Evolutionary conservation across 2,113 vertebrate species (phyloP).

Genomic region (Takifugu flavidus): DNA sequence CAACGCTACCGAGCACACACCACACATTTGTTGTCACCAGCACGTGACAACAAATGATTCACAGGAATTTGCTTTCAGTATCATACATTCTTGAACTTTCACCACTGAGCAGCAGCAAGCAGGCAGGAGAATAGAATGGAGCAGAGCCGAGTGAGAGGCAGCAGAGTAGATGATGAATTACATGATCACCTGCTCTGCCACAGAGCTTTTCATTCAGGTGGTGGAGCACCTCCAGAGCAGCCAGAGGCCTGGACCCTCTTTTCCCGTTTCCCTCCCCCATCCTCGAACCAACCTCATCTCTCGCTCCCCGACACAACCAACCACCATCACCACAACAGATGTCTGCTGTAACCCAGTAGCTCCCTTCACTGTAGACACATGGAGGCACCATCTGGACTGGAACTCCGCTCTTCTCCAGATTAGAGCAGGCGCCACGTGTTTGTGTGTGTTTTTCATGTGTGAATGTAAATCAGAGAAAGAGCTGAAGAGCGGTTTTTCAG

Average conservation of each 20-base stretch:
- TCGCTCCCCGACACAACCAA: slow-evolving; percentile 61
- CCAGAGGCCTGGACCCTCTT: slow-evolving; percentile 44
- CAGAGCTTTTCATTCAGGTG: slow-evolving; percentile 71
- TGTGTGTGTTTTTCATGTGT: slow-evolving; percentile 28
- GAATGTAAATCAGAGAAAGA: slow-evolving; percentile 6
- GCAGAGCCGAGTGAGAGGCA: slow-evolving; percentile 37
- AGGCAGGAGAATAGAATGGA: slow-evolving; percentile 28
- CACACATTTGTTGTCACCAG: slow-evolving; percentile 4
- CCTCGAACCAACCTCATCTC: slow-evolving; percentile 41
- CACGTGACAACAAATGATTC: slow-evolving; percentile 14
- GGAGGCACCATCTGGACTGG: slow-evolving; percentile 79
- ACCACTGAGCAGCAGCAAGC: slow-evolving; percentile 40
- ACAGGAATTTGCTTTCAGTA: slow-evolving; percentile 15
- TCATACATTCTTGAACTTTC: slow-evolving; percentile 24
- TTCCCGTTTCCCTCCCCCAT: slow-evolving; percentile 10
- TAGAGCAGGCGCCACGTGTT: slow-evolving; percentile 49
- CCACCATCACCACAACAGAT: slow-evolving; percentile 78
- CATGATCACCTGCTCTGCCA: slow-evolving; percentile 70
- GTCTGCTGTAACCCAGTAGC: slow-evolving; percentile 82
- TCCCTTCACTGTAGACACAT: slow-evolving; percentile 80
- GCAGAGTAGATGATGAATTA: slow-evolving; percentile 66
- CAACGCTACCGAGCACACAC: slow-evolving; percentile 2
- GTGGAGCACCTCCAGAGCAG: slow-evolving; percentile 64
- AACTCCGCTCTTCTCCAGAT: slow-evolving; percentile 73
- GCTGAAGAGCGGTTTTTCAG: slow-evolving; percentile 18